phyloP scores from a whole-genome alignment of 2,888 invertebrate genomes.

The Exocentrus adspersus region DNA sequence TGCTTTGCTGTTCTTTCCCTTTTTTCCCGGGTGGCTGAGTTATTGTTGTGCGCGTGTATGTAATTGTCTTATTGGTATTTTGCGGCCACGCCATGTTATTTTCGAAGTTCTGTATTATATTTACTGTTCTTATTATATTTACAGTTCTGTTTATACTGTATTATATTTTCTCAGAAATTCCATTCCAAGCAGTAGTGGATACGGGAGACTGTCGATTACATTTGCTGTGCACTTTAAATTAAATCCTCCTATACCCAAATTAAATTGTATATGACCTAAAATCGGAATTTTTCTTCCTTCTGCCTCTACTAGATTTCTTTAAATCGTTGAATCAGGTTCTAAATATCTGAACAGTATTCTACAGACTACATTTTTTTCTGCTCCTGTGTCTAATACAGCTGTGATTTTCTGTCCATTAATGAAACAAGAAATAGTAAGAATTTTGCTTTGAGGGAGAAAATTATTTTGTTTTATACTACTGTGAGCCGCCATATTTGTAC shows the following conservation, averaged over 20 bases:
- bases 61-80: too few species aligned
- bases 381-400: not conserved
- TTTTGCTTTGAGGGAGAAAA: not conserved
- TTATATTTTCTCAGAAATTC: not conserved
- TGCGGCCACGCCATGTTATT: too few species aligned
- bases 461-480: too few species aligned
- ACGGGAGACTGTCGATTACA: not conserved
- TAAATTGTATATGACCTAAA: not conserved
- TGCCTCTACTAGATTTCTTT: not conserved
- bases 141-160: not conserved
- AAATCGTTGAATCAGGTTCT: not conserved
- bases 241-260: not conserved
- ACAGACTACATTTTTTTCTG: not conserved
- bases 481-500: too few species aligned
- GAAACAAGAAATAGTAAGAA: not conserved
- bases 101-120: too few species aligned
- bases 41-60: too few species aligned
- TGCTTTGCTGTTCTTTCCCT: too few species aligned
- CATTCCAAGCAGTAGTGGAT: not conserved
- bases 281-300: constrained; percentile 1
- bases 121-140: not conserved
- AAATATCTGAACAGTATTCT: not conserved
- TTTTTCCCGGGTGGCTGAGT: too few species aligned
- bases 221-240: not conserved
- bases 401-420: not conserved